phyloP scores from a whole-genome alignment of 2,113 vertebrate species.

The Bufo bufo region DNA sequence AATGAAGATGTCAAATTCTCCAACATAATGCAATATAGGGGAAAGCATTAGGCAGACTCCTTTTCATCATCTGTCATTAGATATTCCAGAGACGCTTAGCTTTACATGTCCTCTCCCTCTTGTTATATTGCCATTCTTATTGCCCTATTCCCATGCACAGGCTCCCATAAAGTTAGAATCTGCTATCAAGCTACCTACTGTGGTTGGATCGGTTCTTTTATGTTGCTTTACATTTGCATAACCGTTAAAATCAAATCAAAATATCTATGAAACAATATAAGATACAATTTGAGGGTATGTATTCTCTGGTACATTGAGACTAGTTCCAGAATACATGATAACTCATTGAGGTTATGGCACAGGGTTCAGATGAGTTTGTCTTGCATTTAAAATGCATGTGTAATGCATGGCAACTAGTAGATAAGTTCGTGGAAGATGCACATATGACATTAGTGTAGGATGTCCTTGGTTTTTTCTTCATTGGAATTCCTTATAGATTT shows the following conservation, averaged over 20 bases:
- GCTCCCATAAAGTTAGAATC: not conserved
- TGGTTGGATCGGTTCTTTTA: not conserved
- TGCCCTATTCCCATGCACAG: not conserved
- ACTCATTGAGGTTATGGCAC: not conserved
- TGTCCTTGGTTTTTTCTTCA: no score
- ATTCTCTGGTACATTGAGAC: not conserved
- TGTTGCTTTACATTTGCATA: not conserved
- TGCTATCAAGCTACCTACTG: not conserved
- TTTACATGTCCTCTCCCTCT: slow-evolving; percentile 10
- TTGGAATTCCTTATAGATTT: no score
- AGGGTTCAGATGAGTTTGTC: not conserved
- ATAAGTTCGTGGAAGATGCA: not conserved
- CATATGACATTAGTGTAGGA: not conserved
- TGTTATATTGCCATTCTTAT: not conserved
- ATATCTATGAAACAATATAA: not conserved
- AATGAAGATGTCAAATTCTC: slow-evolving; percentile 25
- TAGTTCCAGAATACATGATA: not conserved
- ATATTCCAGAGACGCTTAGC: not conserved
- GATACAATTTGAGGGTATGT: not conserved
- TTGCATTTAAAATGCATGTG: not conserved
- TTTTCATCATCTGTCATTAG: slow-evolving; percentile 15
- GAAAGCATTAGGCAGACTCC: slow-evolving; percentile 19
- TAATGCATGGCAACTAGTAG: no score
- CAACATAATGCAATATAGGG: slow-evolving; percentile 6
- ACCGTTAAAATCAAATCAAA: slow-evolving; percentile 6